A percentile compares a stretch with the other conserved stretches of the same genome.
Conservation (phyloP, 1,140 invertebrate species). For the Penaeus japonicus region DNA sequence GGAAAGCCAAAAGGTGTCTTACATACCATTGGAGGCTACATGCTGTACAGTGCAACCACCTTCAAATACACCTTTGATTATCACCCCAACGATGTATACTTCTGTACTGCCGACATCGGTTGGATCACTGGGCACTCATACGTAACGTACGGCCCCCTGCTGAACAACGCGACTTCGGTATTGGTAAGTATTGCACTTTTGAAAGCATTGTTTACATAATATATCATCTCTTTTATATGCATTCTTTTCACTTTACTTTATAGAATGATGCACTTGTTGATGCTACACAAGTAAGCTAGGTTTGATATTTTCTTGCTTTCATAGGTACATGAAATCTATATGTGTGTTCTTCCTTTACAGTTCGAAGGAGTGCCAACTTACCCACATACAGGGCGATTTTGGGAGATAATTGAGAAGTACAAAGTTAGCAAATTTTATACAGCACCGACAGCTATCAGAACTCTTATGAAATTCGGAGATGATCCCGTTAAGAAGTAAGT, state of each 20-base stretch:
- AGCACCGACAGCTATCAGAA: slow-evolving; percentile 95
- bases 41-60: slow-evolving; percentile 88
- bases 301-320: neutral
- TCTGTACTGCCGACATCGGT: slow-evolving; percentile 99
- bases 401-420: slow-evolving; percentile 92
- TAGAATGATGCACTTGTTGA: neutral
- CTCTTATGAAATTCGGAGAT: slow-evolving; percentile 87
- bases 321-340: slow-evolving; percentile 8
- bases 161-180: slow-evolving; percentile 91
- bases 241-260: neutral
- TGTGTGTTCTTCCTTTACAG: slow-evolving; percentile 68
- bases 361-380: slow-evolving; percentile 80
- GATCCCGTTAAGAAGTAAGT: slow-evolving; percentile 68
- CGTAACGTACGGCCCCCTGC: slow-evolving; percentile 91
- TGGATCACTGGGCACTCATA: slow-evolving; percentile 99
- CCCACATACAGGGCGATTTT: slow-evolving; percentile 73
- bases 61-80: slow-evolving; percentile 94
- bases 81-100: slow-evolving; percentile 88
- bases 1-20: slow-evolving; percentile 97
- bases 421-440: slow-evolving; percentile 97
- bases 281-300: too few relatives aligned
- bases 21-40: slow-evolving; percentile 92
- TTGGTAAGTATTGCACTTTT: slow-evolving; percentile 72
- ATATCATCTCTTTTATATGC: neutral
- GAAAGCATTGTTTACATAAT: neutral